A percentile compares a stretch with the other conserved stretches of the same genome.
These are phyloP conservation scores for Beaufortia kweichowensis DNA, from an alignment of 2,113 vertebrate species.

Conservation along the genomic window DNA sequence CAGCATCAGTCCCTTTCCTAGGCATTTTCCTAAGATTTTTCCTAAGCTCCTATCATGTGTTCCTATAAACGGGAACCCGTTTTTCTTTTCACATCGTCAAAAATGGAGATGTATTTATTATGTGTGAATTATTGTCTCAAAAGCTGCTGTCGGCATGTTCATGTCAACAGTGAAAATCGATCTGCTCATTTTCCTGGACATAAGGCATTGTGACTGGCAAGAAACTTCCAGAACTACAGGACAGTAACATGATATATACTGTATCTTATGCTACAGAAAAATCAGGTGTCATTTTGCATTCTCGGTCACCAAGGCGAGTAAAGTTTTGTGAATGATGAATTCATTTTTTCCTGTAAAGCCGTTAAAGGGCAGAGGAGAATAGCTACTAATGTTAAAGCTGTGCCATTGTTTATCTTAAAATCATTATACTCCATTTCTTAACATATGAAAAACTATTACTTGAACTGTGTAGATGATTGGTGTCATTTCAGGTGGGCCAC, in stretches of 20 bases:
- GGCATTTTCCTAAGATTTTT: too few relatives aligned
- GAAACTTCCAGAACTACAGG: slow-evolving; percentile 52
- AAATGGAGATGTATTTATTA: slow-evolving; percentile 63
- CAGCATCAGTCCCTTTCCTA: slow-evolving; percentile 47
- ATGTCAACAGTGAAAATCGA: not conserved
- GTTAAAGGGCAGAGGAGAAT: slow-evolving; percentile 59
- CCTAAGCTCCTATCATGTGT: slow-evolving; percentile 40
- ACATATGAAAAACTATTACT: slow-evolving; percentile 70
- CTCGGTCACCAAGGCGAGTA: slow-evolving; percentile 48
- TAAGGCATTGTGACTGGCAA: slow-evolving; percentile 43
- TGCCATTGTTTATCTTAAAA: slow-evolving; percentile 64
- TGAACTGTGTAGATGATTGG: slow-evolving; percentile 67
- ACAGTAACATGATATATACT: not conserved
- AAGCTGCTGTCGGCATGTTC: slow-evolving; percentile 20
- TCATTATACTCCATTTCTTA: slow-evolving; percentile 49
- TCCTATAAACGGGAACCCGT: slow-evolving; percentile 51
- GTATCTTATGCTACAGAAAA: slow-evolving; percentile 62
- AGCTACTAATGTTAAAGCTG: slow-evolving; percentile 54
- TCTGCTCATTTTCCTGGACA: slow-evolving; percentile 63
- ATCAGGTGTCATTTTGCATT: slow-evolving; percentile 63
- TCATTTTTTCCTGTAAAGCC: slow-evolving; percentile 50
- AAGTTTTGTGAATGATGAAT: slow-evolving; percentile 55
- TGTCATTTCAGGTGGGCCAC: slow-evolving; percentile 55
- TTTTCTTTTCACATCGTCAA: slow-evolving; percentile 35
- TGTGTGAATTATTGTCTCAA: slow-evolving; percentile 62